These are phyloP conservation scores for Achlya flavicornis DNA, from an alignment of 2,888 invertebrate species.

Conservation along the genomic window DNA sequence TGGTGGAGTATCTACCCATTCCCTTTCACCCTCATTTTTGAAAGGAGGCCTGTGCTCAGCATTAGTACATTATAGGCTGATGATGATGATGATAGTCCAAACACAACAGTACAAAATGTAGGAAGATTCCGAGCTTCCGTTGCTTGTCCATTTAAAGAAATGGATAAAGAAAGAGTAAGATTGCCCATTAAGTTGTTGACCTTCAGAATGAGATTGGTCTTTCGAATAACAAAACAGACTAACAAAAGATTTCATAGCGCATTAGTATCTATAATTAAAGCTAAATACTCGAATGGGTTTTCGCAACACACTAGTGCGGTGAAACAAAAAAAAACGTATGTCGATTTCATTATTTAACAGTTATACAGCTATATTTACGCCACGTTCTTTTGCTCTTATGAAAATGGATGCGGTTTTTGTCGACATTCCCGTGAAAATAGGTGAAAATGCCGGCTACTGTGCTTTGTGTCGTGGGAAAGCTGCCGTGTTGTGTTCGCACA, in stretches of 20 bases:
- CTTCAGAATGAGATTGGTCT: not conserved
- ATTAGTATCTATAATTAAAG: not conserved
- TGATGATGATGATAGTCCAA: too few species aligned
- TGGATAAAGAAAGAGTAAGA: not conserved
- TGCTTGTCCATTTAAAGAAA: too few species aligned
- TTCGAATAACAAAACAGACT: not conserved
- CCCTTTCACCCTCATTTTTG: too few species aligned
- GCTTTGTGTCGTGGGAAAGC: slow-evolving; percentile 71
- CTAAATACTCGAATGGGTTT: slow-evolving; percentile 22
- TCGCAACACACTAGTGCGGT: slow-evolving; percentile 42
- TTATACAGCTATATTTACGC: slow-evolving; percentile 53
- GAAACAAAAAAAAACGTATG: slow-evolving; percentile 47
- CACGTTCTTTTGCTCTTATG: slow-evolving; percentile 54
- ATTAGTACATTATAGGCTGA: too few species aligned
- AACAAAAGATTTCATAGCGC: not conserved
- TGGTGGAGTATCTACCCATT: too few species aligned
- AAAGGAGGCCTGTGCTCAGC: too few species aligned
- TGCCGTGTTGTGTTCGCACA: slow-evolving; percentile 47
- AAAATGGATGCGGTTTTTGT: slow-evolving; percentile 68
- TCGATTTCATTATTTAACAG: slow-evolving; percentile 57
- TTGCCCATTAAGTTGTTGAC: not conserved
- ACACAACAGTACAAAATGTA: too few species aligned
- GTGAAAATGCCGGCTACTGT: slow-evolving; percentile 66
- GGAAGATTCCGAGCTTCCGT: too few species aligned
- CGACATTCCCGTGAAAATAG: slow-evolving; percentile 66